Evolutionary conservation across 2,113 vertebrate species (phyloP), one percentile per base, ranked within the genome.

Genomic region (Pelobates fuscus): DNA sequence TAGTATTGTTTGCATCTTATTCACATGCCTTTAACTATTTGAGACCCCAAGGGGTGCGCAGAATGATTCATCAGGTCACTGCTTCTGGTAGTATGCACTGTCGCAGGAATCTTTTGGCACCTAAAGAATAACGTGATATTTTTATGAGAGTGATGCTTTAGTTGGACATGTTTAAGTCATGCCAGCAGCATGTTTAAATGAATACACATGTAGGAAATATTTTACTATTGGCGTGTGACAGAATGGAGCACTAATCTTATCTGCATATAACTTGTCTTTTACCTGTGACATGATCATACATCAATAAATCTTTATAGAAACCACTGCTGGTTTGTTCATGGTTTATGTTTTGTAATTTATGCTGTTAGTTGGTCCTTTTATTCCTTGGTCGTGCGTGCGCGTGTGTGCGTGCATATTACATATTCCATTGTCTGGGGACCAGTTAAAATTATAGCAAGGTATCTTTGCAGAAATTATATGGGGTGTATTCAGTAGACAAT

Each of bases 251-350:
- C 44, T 15, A 46, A 3, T 15, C 15, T 3, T 14, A 11, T 17
- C 44, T 17, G 14, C 78, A 83, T 80, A 80, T 82, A 81, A 89
- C 88, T 88, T 82, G 79, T 81, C 55, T 84, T 88, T 84, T 80
- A 43, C 86, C 83, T 90, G 85, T 88, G 80, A 88, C 87, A 90
- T 86, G 26, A 85, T 78, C 81, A 88, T 82, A 85, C 86, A 86
- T 89, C 88, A 92, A 90, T 92, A 92, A 92, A 92, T 87, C 87
- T 90, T 89, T 87, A 86, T 84, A 62, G 66, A 86, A 82, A 0
- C 43, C 80, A 83, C 12, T 52, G 12, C 7, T 41, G 14, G 7
- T 49, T 49, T 49, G 10, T 2, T 49, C 4, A 17, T 11, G 2
- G 12, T 8, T 49, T 49, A 17, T 49, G 14, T 1, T 17, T 49